These are phyloP conservation scores for Microtus agrestis DNA, from an alignment of 2,797 vertebrate genomes.

Conservation along the genomic window DNA sequence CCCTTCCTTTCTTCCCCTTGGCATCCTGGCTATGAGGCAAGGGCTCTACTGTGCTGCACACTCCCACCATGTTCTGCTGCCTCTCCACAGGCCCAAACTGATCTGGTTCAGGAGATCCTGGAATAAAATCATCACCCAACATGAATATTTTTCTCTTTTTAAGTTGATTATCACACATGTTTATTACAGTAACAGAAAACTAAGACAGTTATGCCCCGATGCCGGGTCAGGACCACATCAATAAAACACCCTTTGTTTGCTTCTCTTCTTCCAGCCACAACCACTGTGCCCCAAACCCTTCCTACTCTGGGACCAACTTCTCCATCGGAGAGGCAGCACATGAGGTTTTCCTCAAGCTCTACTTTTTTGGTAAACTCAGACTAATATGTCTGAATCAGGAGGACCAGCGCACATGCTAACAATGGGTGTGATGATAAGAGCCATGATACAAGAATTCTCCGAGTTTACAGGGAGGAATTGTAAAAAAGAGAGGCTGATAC, in stretches of 20 bases:
- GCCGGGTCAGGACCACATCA: not conserved
- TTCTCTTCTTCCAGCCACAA: not conserved
- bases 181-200: not conserved
- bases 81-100: not conserved
- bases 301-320: not conserved
- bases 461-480: conserved; percentile 9
- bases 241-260: not conserved
- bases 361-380: not conserved
- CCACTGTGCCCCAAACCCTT: not conserved
- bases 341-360: not conserved
- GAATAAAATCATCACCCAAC: not conserved
- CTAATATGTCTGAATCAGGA: not conserved
- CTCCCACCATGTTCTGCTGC: not conserved
- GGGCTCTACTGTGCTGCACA: not conserved
- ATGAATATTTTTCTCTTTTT: not conserved
- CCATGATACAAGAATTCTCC: not conserved
- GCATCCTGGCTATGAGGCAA: not conserved
- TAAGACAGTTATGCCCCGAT: not conserved
- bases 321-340: not conserved
- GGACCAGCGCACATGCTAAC: accelerated
- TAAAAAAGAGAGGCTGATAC: not conserved
- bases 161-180: not conserved
- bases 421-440: not conserved
- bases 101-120: not conserved
- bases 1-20: not conserved